A percentile compares a stretch with the other conserved stretches of the same genome.
Evolutionary conservation across 1,140 invertebrate genomes (phyloP).

Genomic region (Leptoteleia sp.): DNA sequence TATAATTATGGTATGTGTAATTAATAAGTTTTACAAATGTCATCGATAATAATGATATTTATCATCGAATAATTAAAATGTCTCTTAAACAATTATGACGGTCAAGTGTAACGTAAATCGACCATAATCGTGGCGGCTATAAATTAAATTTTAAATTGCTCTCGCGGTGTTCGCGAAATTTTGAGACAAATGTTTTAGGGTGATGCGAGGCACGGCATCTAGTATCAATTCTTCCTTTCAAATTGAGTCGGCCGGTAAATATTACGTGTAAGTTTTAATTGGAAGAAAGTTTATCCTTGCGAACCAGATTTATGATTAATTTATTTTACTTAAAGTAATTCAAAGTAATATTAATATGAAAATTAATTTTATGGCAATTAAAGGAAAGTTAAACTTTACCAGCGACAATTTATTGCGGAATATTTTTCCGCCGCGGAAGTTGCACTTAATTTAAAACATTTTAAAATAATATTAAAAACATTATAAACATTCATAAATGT

Average conservation of each 20-base stretch:
- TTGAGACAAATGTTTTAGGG: background rate
- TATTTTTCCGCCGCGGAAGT: conserved; percentile 11
- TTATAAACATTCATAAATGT: conserved; percentile 3
- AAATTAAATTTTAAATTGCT: background rate
- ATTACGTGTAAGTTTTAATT: background rate
- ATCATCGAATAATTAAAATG: conserved; percentile 17
- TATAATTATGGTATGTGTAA: conserved; percentile 19
- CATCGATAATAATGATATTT: conserved; percentile 14
- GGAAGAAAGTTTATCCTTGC: conserved; percentile 19
- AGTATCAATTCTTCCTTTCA: conserved; percentile 5
- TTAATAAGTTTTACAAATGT: conserved; percentile 26
- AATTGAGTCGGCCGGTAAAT: background rate
- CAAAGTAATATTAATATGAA: conserved; percentile 17
- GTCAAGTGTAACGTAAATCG: conserved; percentile 14
- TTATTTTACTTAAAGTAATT: conserved; percentile 1
- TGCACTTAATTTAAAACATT: background rate
- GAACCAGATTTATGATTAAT: background rate
- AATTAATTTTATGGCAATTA: conserved; percentile 12
- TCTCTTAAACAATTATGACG: conserved; percentile 19
- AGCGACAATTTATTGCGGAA: conserved; percentile 4
- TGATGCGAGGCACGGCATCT: conserved; percentile 7
- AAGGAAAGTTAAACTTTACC: conserved; percentile 7
- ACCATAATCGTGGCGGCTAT: background rate
- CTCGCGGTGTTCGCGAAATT: background rate
- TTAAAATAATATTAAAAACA: background rate